A percentile compares a stretch with the other conserved stretches of the same genome.
phyloP scores from a whole-genome alignment of 2,113 vertebrate species.

The Lanius ludovicianus region DNA sequence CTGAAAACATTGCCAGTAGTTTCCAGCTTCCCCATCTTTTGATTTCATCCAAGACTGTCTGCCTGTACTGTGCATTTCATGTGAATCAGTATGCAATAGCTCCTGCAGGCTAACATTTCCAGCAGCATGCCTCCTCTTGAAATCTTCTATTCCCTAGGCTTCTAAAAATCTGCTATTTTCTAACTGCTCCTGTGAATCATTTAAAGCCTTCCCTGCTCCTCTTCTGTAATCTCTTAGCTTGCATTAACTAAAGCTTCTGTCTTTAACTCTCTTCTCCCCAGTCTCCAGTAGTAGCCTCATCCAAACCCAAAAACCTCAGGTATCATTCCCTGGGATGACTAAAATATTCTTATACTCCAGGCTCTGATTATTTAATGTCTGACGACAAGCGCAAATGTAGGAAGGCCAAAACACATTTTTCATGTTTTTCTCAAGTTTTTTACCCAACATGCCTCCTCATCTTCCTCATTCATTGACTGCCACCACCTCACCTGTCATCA shows the following conservation, averaged over 20 bases:
- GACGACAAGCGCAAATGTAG: background rate
- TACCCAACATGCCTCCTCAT: fast-evolving
- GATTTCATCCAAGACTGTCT: background rate
- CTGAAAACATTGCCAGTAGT: background rate
- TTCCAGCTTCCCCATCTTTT: background rate
- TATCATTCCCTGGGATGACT: background rate
- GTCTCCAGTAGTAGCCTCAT: background rate
- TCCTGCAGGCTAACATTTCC: background rate
- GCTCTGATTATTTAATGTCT: background rate
- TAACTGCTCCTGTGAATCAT: background rate
- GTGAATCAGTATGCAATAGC: background rate
- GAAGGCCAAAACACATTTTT: background rate
- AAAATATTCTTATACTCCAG: background rate
- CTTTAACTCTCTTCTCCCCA: background rate
- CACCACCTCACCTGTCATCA: background rate
- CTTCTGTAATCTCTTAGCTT: background rate
- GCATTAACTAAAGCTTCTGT: background rate
- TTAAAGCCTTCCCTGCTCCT: background rate
- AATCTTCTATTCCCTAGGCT: background rate
- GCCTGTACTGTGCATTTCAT: background rate
- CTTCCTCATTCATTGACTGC: background rate
- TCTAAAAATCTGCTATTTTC: background rate
- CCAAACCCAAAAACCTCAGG: background rate
- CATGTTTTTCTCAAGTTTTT: background rate
- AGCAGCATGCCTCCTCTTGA: background rate